Evolutionary conservation across 2,113 vertebrate species (phyloP).

Genomic region (Neotoma lepida): DNA sequence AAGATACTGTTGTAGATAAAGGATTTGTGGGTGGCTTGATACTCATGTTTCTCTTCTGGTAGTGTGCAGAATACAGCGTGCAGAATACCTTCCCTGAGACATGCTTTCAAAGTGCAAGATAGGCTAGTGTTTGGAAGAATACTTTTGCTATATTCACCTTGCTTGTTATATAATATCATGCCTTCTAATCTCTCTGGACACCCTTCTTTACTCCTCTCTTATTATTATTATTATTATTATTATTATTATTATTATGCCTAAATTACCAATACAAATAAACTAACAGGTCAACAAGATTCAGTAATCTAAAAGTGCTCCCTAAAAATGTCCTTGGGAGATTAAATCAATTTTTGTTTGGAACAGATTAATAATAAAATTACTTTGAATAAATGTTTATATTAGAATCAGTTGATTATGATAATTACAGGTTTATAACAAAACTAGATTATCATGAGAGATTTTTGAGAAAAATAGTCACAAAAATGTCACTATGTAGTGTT

Average conservation of each 20-base stretch:
- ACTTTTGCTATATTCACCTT: background rate
- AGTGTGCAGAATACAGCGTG: background rate
- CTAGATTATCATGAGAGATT: conserved; percentile 26
- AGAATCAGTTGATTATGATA: conserved; percentile 36
- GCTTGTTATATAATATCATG: background rate
- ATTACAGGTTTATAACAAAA: conserved; percentile 38
- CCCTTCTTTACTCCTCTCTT: background rate
- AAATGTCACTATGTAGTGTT: background rate
- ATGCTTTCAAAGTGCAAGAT: conserved; percentile 24
- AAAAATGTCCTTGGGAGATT: background rate
- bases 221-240: background rate
- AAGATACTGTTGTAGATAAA: background rate
- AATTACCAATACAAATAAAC: background rate
- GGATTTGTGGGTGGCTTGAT: background rate
- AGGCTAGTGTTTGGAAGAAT: background rate
- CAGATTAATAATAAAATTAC: conserved; percentile 20
- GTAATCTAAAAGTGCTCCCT: background rate
- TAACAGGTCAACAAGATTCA: background rate
- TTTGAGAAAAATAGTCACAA: conserved; percentile 17
- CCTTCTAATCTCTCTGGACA: background rate
- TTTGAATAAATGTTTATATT: conserved; percentile 36
- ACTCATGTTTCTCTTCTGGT: background rate
- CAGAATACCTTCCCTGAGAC: background rate
- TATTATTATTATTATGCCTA: background rate
- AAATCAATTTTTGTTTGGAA: conserved; percentile 55